These are phyloP conservation scores for Agapostemon virescens DNA, from an alignment of 2,888 invertebrate genomes.

Conservation along the genomic window DNA sequence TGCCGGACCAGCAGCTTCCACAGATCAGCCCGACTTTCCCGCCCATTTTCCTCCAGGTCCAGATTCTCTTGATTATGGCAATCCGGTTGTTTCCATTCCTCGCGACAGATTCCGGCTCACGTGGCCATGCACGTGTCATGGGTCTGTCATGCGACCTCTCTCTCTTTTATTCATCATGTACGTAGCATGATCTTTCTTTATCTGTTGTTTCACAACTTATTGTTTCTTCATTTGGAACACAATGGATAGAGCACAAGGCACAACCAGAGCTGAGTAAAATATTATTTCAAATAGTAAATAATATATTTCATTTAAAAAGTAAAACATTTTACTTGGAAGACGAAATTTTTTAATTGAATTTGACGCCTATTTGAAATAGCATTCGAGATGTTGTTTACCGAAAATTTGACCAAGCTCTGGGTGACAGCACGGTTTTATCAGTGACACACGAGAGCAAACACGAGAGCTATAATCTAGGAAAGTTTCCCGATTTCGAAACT, in stretches of 20 bases:
- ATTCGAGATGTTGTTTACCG: too few species aligned
- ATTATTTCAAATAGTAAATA: too few species aligned
- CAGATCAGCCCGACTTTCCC: conserved; percentile 80
- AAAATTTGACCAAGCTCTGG: too few species aligned
- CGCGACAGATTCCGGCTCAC: conserved; percentile 38
- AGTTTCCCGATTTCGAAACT: background rate
- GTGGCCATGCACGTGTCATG: conserved; percentile 55
- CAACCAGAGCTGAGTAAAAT: too few species aligned
- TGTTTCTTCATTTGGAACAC: background rate
- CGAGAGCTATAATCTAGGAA: background rate
- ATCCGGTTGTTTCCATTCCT: conserved; percentile 33
- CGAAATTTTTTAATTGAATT: too few species aligned
- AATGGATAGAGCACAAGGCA: background rate
- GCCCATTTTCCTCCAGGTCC: conserved; percentile 72
- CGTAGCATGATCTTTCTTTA: background rate
- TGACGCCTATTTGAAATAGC: too few species aligned
- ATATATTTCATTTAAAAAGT: too few species aligned
- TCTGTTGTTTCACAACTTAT: background rate
- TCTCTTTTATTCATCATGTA: background rate
- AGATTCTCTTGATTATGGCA: conserved; percentile 26
- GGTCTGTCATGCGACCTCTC: conserved; percentile 32
- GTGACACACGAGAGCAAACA: background rate
- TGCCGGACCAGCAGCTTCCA: conserved; percentile 80
- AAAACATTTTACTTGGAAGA: too few species aligned
- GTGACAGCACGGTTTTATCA: background rate